These are phyloP conservation scores for Microcebus murinus DNA, from an alignment of 2,113 vertebrate species.

Conservation along the genomic window DNA sequence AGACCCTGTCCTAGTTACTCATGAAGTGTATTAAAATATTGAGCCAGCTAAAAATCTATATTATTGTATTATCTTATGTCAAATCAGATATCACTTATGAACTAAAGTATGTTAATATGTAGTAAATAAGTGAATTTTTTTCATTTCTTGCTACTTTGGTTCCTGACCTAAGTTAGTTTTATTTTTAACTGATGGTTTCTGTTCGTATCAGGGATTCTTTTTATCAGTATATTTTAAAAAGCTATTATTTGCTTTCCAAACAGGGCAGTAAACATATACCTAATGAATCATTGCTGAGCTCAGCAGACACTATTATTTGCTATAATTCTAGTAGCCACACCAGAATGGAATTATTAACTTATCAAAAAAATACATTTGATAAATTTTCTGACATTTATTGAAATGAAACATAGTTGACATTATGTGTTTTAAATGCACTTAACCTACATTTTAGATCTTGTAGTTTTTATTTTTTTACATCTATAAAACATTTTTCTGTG, in stretches of 20 bases:
- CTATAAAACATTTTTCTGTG: constrained; percentile 11
- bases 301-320: neutral
- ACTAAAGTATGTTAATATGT: neutral
- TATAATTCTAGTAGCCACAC: neutral
- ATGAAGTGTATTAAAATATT: neutral
- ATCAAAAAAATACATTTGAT: neutral
- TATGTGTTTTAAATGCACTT: neutral
- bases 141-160: neutral
- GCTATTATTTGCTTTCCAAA: neutral
- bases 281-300: neutral
- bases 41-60: neutral
- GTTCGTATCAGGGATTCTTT: neutral
- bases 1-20: neutral
- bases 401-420: neutral
- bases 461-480: neutral
- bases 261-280: neutral
- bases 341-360: neutral
- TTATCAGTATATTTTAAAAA: neutral
- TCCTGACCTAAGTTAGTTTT: neutral
- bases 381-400: neutral
- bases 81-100: neutral
- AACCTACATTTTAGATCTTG: neutral
- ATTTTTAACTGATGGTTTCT: constrained; percentile 6
- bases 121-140: neutral
- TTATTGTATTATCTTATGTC: neutral